Evolutionary conservation across 2,113 vertebrate species (phyloP), one percentile per base, ranked within the genome.

Genomic region (Morone saxatilis): DNA sequence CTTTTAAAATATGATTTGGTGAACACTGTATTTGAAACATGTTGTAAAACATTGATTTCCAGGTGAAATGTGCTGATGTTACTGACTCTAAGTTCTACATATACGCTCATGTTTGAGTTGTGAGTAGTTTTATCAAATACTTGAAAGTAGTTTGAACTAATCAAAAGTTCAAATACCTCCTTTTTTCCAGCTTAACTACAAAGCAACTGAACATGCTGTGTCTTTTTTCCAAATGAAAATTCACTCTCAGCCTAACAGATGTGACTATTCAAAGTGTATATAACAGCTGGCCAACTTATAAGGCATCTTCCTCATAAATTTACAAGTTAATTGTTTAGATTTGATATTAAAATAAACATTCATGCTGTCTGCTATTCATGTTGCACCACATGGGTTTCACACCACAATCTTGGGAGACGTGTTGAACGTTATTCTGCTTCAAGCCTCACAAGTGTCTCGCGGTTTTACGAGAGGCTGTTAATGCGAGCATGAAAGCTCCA

Each of bases 301-400:
- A 68, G 38, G 62, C 8, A 53, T 83, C 56, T 60, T 50, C 16
- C 17, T 72, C 70, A 25, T 73, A 19, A 59, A 79, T 80, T 85
- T 88, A 54, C 71, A 86, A 25, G 76, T 70, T 2, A 67, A 47
- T 80, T 63, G 36, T 80, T 89, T 92, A 80, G 84, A 86, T 91
- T 93, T 92, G 78, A 87, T 88, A 92, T 83, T 61, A 68, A 90
- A 92, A 90, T 88, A 87, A 88, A 88, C 36, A 76, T 45, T 60
- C 19, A 45, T 72, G 12, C 25, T 63, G 22, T 76, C 43, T 60
- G 12, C 45, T 41, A 25, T 22, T 6, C 13, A 36, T 70, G 57
- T 66, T 19, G 9, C 43, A 20, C 31, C 7, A 62, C 45, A 43
- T 2, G 25, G 17, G 2, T 59, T 51, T 77, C 53, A 50, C 47